A percentile compares a stretch with the other conserved stretches of the same genome.
Conservation (phyloP, 2,888 invertebrate genomes). For the Apoderus coryli region DNA sequence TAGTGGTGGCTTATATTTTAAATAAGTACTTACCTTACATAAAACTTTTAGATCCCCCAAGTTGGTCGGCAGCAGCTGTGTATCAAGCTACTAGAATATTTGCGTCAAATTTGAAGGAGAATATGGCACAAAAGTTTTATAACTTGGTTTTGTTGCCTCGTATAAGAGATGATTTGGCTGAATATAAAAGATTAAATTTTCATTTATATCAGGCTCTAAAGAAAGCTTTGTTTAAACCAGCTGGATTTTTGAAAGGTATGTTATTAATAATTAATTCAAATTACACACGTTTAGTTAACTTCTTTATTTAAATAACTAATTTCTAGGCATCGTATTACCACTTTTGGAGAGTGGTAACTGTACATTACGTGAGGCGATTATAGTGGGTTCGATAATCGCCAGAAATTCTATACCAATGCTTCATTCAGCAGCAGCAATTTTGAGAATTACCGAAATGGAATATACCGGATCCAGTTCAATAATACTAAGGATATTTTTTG, state of each 20-base stretch:
- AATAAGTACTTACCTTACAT: constrained; percentile 15
- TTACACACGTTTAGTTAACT: too few species aligned
- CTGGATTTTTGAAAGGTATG: constrained; percentile 95
- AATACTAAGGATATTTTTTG: constrained; percentile 82
- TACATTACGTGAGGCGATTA: constrained; percentile 88
- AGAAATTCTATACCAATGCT: constrained; percentile 87
- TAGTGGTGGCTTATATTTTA: constrained; percentile 8
- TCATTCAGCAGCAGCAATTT: constrained; percentile 88
- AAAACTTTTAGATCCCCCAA: constrained; percentile 67
- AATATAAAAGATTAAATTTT: constrained; percentile 90
- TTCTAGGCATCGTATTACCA: constrained; percentile 46
- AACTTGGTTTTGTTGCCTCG: constrained; percentile 86
- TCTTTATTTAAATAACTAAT: too few species aligned
- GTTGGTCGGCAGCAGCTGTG: constrained; percentile 96
- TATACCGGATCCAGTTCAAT: constrained; percentile 94
- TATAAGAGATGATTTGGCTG: constrained; percentile 86
- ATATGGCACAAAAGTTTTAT: constrained; percentile 92
- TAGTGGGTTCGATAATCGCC: constrained; percentile 81
- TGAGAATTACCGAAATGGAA: constrained; percentile 95
- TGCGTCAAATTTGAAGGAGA: constrained; percentile 89
- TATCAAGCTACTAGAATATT: constrained; percentile 92
- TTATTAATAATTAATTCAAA: background rate
- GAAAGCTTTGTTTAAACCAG: constrained; percentile 91
- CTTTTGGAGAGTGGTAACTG: constrained; percentile 80
- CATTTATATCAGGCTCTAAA: constrained; percentile 89